Conservation (phyloP, 2,888 invertebrate species). For the Nymphalis polychloros region DNA sequence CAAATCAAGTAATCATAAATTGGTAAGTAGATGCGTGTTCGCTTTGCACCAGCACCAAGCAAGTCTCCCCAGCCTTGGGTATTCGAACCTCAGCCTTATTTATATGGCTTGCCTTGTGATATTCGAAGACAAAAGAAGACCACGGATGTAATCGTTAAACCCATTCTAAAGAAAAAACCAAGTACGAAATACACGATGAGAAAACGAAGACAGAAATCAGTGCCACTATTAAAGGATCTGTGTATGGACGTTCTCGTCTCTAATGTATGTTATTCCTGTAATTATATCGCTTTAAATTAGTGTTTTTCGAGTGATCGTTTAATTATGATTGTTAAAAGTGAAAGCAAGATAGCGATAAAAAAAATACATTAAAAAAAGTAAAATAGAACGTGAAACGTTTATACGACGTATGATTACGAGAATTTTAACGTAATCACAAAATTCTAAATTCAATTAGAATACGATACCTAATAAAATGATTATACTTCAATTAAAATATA, state of each 20-base stretch:
- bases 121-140: slow-evolving; percentile 31
- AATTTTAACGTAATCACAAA: too few species aligned
- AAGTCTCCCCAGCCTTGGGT: slow-evolving; percentile 54
- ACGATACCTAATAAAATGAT: too few species aligned
- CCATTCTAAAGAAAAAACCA: slow-evolving; percentile 35
- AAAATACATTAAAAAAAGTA: neutral
- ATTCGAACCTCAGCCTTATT: slow-evolving; percentile 24
- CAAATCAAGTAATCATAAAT: neutral
- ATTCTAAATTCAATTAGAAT: too few species aligned
- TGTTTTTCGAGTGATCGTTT: neutral
- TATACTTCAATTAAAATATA: too few species aligned
- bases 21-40: slow-evolving; percentile 60
- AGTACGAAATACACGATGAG: slow-evolving; percentile 35
- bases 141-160: slow-evolving; percentile 17
- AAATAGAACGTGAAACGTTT: too few species aligned
- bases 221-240: slow-evolving; percentile 74
- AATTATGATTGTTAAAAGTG: neutral
- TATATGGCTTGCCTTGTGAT: slow-evolving; percentile 23
- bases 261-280: slow-evolving; percentile 68
- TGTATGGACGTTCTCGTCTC: slow-evolving; percentile 81
- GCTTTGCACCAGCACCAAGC: slow-evolving; percentile 66
- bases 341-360: too few species aligned
- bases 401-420: too few species aligned
- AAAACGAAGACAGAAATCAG: slow-evolving; percentile 62
- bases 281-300: neutral